phyloP scores from a whole-genome alignment of 2,113 vertebrate species.

The Calidris pugnax region DNA sequence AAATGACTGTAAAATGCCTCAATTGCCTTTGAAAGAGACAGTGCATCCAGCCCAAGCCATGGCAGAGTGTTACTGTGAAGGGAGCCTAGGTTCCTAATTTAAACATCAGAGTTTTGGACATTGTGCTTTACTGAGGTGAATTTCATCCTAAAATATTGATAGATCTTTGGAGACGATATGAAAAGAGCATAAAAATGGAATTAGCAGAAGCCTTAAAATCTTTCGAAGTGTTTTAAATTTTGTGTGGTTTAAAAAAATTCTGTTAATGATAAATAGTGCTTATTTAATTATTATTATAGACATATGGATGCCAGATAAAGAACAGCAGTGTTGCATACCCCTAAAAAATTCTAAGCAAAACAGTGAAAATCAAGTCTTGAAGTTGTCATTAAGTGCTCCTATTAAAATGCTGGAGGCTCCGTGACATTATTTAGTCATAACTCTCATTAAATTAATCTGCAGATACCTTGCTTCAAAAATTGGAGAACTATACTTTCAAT shows the following conservation, averaged over 20 bases:
- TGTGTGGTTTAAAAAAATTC: not conserved
- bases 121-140: not conserved
- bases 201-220: not conserved
- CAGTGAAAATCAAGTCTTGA: not conserved
- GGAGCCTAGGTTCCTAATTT: not conserved
- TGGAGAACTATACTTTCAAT: not conserved
- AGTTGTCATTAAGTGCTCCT: not conserved
- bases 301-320: not conserved
- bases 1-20: not conserved
- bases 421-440: conserved; percentile 11
- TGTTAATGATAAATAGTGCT: not conserved
- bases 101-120: not conserved
- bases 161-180: not conserved
- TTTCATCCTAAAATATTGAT: not conserved
- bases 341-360: not conserved
- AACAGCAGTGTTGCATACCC: not conserved
- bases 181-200: not conserved
- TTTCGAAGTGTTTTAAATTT: not conserved
- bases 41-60: not conserved
- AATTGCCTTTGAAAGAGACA: not conserved
- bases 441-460: not conserved
- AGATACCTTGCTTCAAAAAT: conserved; percentile 1
- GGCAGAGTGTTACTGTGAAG: not conserved
- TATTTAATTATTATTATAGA: not conserved
- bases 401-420: not conserved